Evolutionary conservation across 1,140 invertebrate species (phyloP), one percentile per base, ranked within the genome.

Genomic region (Rhysida immarginata): DNA sequence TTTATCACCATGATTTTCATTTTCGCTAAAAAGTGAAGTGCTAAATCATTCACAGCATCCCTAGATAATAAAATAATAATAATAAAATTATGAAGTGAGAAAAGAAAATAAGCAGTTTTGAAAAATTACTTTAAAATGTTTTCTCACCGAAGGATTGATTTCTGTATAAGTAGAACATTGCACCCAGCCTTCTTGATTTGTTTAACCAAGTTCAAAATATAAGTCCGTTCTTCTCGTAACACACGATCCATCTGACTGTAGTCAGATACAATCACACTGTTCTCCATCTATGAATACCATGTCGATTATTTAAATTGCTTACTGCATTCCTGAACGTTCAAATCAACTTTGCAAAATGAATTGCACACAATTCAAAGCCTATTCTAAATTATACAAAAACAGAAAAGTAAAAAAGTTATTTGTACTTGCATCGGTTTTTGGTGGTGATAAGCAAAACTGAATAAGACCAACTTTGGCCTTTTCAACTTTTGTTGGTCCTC

Each of bases 261-360:
- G 70, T 99, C 96, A 0, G 93, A 94, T 11, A 99, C 90, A 62
- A 99, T 83, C 0, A 99, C 91, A 70, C 84, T 90, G 73, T 97
- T 94, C 68, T 99, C 96, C 94, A 99, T 99, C 87, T 94, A 63
- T n/a, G n/a, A n/a, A n/a, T n/a, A n/a, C n/a, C n/a, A n/a, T n/a
- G n/a, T n/a, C n/a, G n/a, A n/a, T n/a, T n/a, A n/a, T n/a, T n/a
- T n/a, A n/a, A n/a, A n/a, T n/a, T n/a, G n/a, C n/a, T n/a, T n/a
- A n/a, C n/a, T n/a, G n/a, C n/a, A n/a, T n/a, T n/a, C 53, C 23
- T 16, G 16, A 46, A 53, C 50, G 18, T 27, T 27, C 14, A 51
- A 45, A 35, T 56, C 18, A 43, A 43, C n/a, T 23, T 55, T 21
- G 26, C 18, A 56, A 21, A 44, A 35, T 2, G 21, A 25, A 49